These are phyloP conservation scores for Leucoraja erinaceus DNA, from an alignment of 2,113 vertebrate species.

Conservation along the genomic window DNA sequence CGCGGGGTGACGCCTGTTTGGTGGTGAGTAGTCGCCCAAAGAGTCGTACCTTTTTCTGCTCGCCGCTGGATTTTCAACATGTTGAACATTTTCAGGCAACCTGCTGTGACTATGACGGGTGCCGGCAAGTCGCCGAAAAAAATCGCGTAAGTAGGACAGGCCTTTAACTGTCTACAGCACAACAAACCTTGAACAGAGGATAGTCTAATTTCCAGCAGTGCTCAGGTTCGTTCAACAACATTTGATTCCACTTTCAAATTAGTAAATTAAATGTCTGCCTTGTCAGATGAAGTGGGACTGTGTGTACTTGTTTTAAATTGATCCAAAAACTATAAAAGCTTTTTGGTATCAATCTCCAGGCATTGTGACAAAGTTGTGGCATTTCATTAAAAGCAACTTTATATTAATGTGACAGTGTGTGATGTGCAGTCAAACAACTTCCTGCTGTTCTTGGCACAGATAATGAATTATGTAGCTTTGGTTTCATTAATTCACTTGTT, in stretches of 20 bases:
- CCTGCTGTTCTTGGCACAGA: constrained; percentile 43
- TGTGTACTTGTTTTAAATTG: constrained; percentile 49
- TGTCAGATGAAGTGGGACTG: constrained; percentile 48
- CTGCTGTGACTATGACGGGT: too few relatives aligned
- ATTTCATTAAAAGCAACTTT: constrained; percentile 56
- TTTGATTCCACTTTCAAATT: constrained; percentile 39
- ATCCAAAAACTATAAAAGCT: constrained; percentile 55
- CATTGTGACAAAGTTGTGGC: constrained; percentile 45
- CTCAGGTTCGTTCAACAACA: not conserved
- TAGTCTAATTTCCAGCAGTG: constrained; percentile 4
- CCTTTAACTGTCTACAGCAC: not conserved
- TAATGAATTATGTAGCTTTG: constrained; percentile 19
- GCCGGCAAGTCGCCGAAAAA: too few relatives aligned
- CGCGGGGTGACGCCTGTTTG: too few relatives aligned
- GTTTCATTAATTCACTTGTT: constrained; percentile 8
- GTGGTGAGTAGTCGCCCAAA: too few relatives aligned
- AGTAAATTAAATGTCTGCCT: constrained; percentile 50
- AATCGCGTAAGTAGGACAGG: too few relatives aligned
- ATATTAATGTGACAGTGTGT: constrained; percentile 45
- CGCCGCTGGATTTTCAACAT: too few relatives aligned
- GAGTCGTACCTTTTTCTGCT: too few relatives aligned
- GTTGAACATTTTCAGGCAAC: too few relatives aligned
- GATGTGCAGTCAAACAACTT: constrained; percentile 44
- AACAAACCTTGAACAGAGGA: not conserved
- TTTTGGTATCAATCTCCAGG: constrained; percentile 50